Evolutionary conservation across 2,797 vertebrate species (phyloP), one percentile per base, ranked within the genome.

Genomic region (Coracias cyanogaster): DNA sequence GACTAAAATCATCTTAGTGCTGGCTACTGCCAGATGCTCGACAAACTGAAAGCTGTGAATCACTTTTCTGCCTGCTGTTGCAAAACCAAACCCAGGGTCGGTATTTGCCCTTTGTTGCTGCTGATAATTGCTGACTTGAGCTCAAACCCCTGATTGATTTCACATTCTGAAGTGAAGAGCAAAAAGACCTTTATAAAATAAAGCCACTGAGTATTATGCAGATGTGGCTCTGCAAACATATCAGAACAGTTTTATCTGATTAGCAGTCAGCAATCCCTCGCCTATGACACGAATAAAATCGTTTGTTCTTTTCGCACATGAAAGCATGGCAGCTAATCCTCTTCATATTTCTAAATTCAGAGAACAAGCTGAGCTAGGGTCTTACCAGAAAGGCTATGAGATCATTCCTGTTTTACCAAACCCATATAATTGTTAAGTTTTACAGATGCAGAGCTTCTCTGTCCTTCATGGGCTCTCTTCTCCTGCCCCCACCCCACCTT

Each of bases 281-380:
- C 66, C 94, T 82, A 12, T 79, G 90, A 94, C 86, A 86, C 45
- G 90, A 94, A 76, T 90, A 79, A 96, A 94, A 84, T 94, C 55
- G 82, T 94, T 94, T 93, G 90, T 94, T 96, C 91, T 94, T 89
- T 94, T 96, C 86, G 86, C 95, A 94, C 82, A 69, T 93, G 93
- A 92, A 84, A 96, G 93, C 85, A 46, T 86, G 35, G 90, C 85
- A 85, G 52, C 74, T 96, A 95, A 94, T 96, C 90, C 6, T 21
- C 73, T 93, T 92, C 93, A 66, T 93, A 94, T 89, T 97, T 89
- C 48, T 94, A 66, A 93, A 88, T 88, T 94, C 83, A 64, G 83
- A 73, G 52, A 86, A 67, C 81, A 94, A 93, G 91, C 86, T 91
- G 93, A 90, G 57, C 70, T 76, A 66, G 54, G 82, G 71, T 86